Evolutionary conservation across 2,888 invertebrate genomes (phyloP).

Genomic region (Cheilosia scutellata): DNA sequence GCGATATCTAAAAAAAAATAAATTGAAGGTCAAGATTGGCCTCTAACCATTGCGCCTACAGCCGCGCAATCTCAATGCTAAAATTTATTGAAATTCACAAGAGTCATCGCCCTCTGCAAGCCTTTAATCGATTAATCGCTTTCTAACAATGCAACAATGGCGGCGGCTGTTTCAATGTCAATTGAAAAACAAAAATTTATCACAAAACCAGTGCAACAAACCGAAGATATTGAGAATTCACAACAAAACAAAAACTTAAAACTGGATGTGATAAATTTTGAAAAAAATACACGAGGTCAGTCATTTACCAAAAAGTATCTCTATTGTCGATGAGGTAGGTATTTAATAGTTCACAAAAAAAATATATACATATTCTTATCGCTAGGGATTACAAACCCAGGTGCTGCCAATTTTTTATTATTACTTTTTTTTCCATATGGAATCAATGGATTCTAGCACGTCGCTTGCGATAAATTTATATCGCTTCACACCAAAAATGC

Average conservation of each 20-base stretch:
- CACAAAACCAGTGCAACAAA: conserved; percentile 23
- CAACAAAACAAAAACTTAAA: conserved; percentile 14
- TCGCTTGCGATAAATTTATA: conserved; percentile 47
- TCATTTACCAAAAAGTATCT: conserved; percentile 27
- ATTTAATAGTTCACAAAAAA: conserved; percentile 16
- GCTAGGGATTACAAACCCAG: not conserved
- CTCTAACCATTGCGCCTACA: conserved; percentile 6
- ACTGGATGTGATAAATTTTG: conserved; percentile 35
- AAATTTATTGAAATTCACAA: conserved; percentile 26
- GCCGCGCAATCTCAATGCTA: conserved; percentile 21
- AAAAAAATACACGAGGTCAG: conserved; percentile 47
- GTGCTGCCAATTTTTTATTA: not conserved
- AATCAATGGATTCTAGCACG: conserved; percentile 45
- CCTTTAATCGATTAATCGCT: conserved; percentile 34
- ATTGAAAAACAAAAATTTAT: conserved; percentile 1
- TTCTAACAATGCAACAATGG: conserved; percentile 45
- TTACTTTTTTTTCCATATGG: not conserved
- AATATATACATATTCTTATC: not conserved
- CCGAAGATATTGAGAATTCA: conserved; percentile 15
- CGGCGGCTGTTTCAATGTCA: conserved; percentile 10
- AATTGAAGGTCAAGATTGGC: conserved; percentile 28
- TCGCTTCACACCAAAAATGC: conserved; percentile 8
- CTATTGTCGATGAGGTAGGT: conserved; percentile 19
- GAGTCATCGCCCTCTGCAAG: conserved; percentile 61
- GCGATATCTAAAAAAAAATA: conserved; percentile 5